Base-by-base conservation (phyloP, 1,140 invertebrate species). In the Cyclina sinensis region DNA sequence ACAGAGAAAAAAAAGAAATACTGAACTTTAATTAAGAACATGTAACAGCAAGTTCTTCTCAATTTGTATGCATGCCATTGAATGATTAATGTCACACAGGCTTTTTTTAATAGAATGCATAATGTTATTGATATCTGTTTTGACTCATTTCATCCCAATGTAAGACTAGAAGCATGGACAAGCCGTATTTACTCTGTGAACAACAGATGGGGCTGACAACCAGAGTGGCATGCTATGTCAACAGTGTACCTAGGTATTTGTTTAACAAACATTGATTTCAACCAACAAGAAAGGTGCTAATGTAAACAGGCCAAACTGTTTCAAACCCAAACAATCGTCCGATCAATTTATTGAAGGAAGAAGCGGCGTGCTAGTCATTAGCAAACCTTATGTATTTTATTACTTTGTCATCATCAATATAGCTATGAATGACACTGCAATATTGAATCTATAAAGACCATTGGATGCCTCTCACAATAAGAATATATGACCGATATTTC, bases 211-310 rank as follows among this genome's bases (percentile, higher is more conserved):
- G 27, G 32, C 37, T 70, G 18, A 70, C 35, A 70, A 70, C 32
- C 14, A 27, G 24, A 70, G 65, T 32, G 32, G 3, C 27, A 78
- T 32, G 74, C 54, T 54, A 24, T 78, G 74, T 78, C 74, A 78
- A 78, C 35, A 54, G 12, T 24, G 74, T 78, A 32, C 46, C 74
- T 54, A 39, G 46, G 74, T 78, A 78, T 78, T 78, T 51, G 46
- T 78, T 78, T 78, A 78, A 78, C 39, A 2, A 78, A 51, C 43
- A 78, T 54, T 78, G 74, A 78, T 78, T 54, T 48, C 30, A 21
- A 51, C 30, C 70, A 74, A 74, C 43, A 74, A 48, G 27, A 74
- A 46, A 70, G 65, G 65, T 70, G 32, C 32, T 70, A 70, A 37
- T 37, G 27, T 16, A 74, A 48, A 74, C n/a, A 74, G 37, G 30